A percentile compares a stretch with the other conserved stretches of the same genome.
These are phyloP conservation scores for Nemapogon koenigi DNA, from an alignment of 2,888 invertebrate species.

Conservation along the genomic window DNA sequence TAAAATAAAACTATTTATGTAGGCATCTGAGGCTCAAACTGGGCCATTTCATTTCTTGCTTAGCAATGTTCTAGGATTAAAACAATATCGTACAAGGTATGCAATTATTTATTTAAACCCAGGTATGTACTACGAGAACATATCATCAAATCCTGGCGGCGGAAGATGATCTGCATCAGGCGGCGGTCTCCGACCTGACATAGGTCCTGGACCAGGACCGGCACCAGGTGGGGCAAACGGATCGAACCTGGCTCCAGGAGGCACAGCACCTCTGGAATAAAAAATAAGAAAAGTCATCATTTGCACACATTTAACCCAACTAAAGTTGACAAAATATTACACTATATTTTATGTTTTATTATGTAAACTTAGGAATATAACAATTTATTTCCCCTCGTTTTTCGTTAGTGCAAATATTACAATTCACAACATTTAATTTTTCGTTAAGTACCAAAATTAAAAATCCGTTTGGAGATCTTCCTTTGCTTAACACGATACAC, in stretches of 20 bases:
- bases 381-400: not conserved
- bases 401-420: not conserved
- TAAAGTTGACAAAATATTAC: too few relatives aligned
- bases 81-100: too few relatives aligned
- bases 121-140: constrained; percentile 82
- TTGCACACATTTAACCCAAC: not conserved
- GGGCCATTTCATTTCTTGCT: too few relatives aligned
- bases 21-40: too few relatives aligned
- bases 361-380: not conserved
- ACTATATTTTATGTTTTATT: too few relatives aligned
- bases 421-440: too few relatives aligned
- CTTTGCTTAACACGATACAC: too few relatives aligned
- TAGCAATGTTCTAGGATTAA: too few relatives aligned
- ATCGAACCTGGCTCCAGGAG: constrained; percentile 86
- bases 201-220: constrained; percentile 41
- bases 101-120: too few relatives aligned
- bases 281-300: too few relatives aligned
- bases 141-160: constrained; percentile 77
- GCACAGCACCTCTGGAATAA: constrained; percentile 59
- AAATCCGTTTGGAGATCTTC: not conserved
- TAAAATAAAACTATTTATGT: too few relatives aligned
- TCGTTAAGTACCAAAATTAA: too few relatives aligned
- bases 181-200: constrained; percentile 49
- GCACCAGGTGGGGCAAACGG: constrained; percentile 76
- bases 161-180: constrained; percentile 78